Evolutionary conservation across 2,797 vertebrate species (phyloP), one percentile per base, ranked within the genome.

Genomic region (Podarcis siculus): DNA sequence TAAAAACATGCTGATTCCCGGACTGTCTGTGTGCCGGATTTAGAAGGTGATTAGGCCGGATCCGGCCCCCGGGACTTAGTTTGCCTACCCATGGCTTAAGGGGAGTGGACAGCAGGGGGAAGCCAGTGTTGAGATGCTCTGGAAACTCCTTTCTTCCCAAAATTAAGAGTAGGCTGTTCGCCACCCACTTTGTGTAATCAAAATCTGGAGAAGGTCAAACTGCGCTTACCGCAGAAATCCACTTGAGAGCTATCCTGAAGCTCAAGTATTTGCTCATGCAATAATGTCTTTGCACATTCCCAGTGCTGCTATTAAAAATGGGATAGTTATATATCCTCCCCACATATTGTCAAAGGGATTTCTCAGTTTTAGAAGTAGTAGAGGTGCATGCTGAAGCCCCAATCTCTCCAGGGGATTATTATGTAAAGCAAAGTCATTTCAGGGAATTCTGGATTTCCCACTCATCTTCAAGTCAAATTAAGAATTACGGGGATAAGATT

Each of bases 261-360:
- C 35, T 80, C 32, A 84, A 32, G 58, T 71, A 42, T 81, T 35
- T 61, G 25, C 32, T 80, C 82, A 21, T 25, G 37, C 32, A 67
- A 82, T 17, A 25, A 23, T 42, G 84, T 79, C 91, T 89, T 92
- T 49, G 32, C 76, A 85, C 82, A 81, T 81, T 87, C 80, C 61
- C 87, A 89, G 87, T 61, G 78, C 35, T 58, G 42, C 58, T 8
- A 32, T 82, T 80, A 30, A 49, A 49, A 49, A 42, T 17, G 23
- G 45, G 73, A 71, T 87, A 81, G 87, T 49, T 78, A 87, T 61
- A 82, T 35, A 85, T n/a, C 79, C 64, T 55, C 39, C 67, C 79
- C 67, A 81, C 25, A 45, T 80, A 69, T 39, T 86, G 75, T 86
- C 37, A 21, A 72, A 10, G 30, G 32, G 71, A 64, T 37, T 42